Evolutionary conservation across 2,797 vertebrate species (phyloP).

Genomic region (Petrocephalus schoutedeni): DNA sequence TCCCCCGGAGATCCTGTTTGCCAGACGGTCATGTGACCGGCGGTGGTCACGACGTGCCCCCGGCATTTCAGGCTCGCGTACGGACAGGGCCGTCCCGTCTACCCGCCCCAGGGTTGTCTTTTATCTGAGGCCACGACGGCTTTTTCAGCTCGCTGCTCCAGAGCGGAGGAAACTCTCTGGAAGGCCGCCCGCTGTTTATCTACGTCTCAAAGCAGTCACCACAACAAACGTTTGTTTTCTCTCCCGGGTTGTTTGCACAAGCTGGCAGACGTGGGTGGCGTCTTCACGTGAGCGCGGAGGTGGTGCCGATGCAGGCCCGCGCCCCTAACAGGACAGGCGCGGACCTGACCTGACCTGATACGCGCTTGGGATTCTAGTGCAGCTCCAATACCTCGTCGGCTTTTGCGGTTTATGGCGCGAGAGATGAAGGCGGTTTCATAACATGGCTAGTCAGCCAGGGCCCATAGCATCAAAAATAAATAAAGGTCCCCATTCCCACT

Average conservation of each 20-base stretch:
- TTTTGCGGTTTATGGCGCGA: neutral
- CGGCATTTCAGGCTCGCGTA: neutral
- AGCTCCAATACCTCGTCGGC: neutral
- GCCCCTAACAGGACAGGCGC: neutral
- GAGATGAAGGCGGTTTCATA: neutral
- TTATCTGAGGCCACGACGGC: neutral
- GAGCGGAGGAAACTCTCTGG: neutral
- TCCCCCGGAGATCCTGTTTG: neutral
- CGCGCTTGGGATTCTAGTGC: neutral
- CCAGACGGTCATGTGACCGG: neutral
- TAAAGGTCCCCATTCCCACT: neutral
- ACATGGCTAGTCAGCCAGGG: neutral
- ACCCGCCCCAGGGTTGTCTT: neutral
- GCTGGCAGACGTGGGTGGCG: neutral
- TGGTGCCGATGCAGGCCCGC: neutral
- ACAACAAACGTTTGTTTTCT: neutral
- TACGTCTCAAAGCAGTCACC: neutral
- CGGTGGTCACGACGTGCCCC: neutral
- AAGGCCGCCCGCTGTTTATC: slow-evolving; percentile 12
- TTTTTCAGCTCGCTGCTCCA: neutral
- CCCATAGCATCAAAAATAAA: neutral
- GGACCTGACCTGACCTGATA: neutral
- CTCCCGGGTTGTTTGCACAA: neutral
- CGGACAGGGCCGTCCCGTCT: neutral
- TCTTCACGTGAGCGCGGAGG: neutral